Evolutionary conservation across 2,888 invertebrate genomes (phyloP), one percentile per base, ranked within the genome.

Genomic region (Pimpla rufipes): DNA sequence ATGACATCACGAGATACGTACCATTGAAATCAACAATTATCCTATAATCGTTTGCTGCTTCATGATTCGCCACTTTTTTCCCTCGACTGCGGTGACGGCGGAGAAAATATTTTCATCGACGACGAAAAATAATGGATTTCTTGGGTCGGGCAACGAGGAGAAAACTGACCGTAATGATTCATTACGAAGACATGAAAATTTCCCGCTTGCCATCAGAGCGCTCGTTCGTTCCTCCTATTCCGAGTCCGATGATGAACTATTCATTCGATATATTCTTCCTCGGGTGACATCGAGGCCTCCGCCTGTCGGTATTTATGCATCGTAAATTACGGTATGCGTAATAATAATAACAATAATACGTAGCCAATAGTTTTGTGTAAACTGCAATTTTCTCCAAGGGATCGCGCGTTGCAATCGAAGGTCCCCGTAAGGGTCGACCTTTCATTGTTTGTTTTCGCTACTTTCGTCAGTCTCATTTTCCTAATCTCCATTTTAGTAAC

Each of bases 331-430:
- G 16, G 16, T 29, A 29, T 29, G 5, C 2, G 29, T 29, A 29
- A 29, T 29, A 29, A 29, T 29, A n/a, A n/a, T n/a, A n/a, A n/a
- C n/a, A n/a, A n/a, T n/a, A 0, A 7, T 35, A 59, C 37, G 6
- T n/a, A 35, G 2, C n/a, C n/a, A 37, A 62, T 62, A 18, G 35
- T 40, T 62, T 37, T 1, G 8, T 16, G 16, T 16, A 16, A 7
- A 16, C 16, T 62, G 18, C 40, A 62, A 40, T 37, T 62, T 62
- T 62, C n/a, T n/a, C 29, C 57, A 0, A 35, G 16, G 62, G 62
- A 0, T 62, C 37, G 40, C 37, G 10, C 23, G 57, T n/a, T 35
- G 23, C 18, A 18, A 40, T 10, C 18, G 16, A 37, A 37, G n/a
- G 1, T 40, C 8, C 40, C 16, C 8, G 18, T 3, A 37, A 62